Conservation (phyloP, 2,888 invertebrate species). For the Phorcus lineatus region DNA sequence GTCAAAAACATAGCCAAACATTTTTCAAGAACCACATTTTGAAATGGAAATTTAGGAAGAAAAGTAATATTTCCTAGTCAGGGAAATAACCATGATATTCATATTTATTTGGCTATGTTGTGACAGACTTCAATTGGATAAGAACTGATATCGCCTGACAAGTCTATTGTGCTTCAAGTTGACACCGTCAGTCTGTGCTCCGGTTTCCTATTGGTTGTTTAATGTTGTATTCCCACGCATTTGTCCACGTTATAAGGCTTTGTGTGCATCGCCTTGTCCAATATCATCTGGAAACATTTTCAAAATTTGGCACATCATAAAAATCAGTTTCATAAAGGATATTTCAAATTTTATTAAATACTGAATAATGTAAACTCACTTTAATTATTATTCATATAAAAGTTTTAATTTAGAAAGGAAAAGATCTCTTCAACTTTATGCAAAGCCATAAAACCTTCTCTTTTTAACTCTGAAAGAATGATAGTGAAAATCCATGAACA, state of each 20-base stretch:
- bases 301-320: not conserved
- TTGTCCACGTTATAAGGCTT: slow-evolving; percentile 1
- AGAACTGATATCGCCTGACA: slow-evolving; percentile 8
- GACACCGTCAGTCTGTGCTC: slow-evolving; percentile 10
- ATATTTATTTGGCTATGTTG: not conserved
- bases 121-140: not conserved
- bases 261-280: not conserved
- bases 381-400: too few species aligned
- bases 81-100: too few species aligned
- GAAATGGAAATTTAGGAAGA: too few species aligned
- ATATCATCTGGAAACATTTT: not conserved
- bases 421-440: too few species aligned
- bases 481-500: too few species aligned
- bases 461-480: too few species aligned
- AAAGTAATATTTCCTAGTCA: too few species aligned
- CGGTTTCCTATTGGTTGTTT: slow-evolving; percentile 10
- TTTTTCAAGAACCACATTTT: too few species aligned
- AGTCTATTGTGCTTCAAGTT: slow-evolving; percentile 11
- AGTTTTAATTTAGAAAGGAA: too few species aligned
- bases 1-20: not conserved
- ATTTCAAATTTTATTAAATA: not conserved
- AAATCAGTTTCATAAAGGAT: not conserved
- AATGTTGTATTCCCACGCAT: slow-evolving; percentile 17
- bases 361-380: too few species aligned
- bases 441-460: too few species aligned